Conservation (phyloP, 2,113 vertebrate genomes). For the Daphoenositta chrysoptera region DNA sequence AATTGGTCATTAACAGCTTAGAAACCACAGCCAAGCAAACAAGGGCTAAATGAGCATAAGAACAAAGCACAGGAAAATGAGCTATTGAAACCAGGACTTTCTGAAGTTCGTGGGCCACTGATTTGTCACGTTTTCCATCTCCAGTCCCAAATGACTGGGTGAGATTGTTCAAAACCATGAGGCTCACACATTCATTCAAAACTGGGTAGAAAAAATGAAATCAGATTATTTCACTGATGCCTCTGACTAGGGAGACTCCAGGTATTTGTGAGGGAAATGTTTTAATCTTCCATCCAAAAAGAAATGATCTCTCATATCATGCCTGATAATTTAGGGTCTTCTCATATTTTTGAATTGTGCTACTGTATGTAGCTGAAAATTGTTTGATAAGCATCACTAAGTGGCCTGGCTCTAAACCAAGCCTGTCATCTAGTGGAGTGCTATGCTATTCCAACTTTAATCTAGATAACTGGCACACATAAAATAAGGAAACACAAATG, state of each 20-base stretch:
- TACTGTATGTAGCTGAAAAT: conserved; percentile 48
- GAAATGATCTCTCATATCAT: neutral
- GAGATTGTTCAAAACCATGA: neutral
- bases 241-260: neutral
- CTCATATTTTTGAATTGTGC: conserved; percentile 59
- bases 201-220: neutral
- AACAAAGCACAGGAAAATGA: neutral
- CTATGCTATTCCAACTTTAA: conserved; percentile 69
- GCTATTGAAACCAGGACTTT: neutral
- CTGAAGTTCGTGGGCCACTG: neutral
- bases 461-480: conserved; percentile 65
- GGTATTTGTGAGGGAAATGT: neutral
- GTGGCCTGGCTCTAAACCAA: conserved; percentile 71
- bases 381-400: conserved; percentile 65
- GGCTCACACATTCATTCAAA: neutral
- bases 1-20: neutral
- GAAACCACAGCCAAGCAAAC: neutral
- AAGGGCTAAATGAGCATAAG: neutral
- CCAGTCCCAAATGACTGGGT: neutral
- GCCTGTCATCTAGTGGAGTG: conserved; percentile 71
- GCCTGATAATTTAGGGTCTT: conserved; percentile 40
- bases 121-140: neutral
- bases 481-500: conserved; percentile 71
- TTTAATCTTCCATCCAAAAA: conserved; percentile 3
- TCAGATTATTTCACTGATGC: neutral